phyloP scores from a whole-genome alignment of 1,140 invertebrate genomes.

The Chelonus insularis region DNA sequence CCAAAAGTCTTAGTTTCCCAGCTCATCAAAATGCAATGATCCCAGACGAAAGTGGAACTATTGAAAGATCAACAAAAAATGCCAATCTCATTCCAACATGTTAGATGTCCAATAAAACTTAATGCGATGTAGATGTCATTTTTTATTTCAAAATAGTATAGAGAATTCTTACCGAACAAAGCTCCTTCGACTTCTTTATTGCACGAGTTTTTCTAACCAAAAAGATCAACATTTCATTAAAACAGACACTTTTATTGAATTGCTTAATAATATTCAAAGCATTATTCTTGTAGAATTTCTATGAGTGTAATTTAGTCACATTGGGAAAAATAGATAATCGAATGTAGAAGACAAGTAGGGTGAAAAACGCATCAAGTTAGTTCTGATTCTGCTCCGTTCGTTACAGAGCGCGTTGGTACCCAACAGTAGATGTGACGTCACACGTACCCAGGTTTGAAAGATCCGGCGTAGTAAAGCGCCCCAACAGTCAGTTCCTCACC shows the following conservation, averaged over 20 bases:
- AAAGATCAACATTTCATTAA: background rate
- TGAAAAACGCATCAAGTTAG: conserved; percentile 5
- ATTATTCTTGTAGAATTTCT: background rate
- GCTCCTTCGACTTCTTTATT: too few species aligned
- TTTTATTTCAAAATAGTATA: too few species aligned
- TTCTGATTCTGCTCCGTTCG: background rate
- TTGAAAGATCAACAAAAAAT: too few species aligned
- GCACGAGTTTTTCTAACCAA: background rate
- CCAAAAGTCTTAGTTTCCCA: too few species aligned
- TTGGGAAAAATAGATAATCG: background rate
- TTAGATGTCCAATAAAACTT: too few species aligned
- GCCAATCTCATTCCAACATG: too few species aligned
- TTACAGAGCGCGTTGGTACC: conserved; percentile 14
- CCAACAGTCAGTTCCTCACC: conserved; percentile 49
- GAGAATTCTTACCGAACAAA: too few species aligned
- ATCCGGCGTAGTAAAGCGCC: conserved; percentile 22
- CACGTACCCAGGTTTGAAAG: conserved; percentile 41
- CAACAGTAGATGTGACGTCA: conserved; percentile 41
- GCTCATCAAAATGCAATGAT: too few species aligned
- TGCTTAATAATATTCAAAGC: too few species aligned
- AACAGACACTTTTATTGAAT: background rate
- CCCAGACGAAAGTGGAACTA: too few species aligned
- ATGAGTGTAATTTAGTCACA: background rate
- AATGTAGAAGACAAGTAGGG: background rate
- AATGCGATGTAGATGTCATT: too few species aligned